phyloP scores from a whole-genome alignment of 2,113 vertebrate species.

The Micronisus gabar region DNA sequence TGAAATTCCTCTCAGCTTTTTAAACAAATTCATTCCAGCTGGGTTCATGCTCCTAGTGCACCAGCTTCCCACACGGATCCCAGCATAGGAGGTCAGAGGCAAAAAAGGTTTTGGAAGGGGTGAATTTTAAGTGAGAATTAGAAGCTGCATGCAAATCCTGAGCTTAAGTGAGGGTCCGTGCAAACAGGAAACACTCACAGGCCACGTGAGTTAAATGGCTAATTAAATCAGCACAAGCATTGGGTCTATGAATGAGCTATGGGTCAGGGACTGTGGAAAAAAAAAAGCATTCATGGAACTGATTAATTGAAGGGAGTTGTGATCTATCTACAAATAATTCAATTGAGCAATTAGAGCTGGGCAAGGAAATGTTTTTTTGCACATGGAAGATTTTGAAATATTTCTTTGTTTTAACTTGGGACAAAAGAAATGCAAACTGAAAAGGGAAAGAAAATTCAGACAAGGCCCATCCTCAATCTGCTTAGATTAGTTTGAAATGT shows the following conservation, averaged over 20 bases:
- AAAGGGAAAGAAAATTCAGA: not conserved
- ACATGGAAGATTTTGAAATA: not conserved
- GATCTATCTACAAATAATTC: conserved; percentile 21
- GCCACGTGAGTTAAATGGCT: not conserved
- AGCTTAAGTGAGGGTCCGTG: not conserved
- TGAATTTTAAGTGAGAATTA: conserved; percentile 5
- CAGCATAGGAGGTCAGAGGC: not conserved
- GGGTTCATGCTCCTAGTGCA: not conserved
- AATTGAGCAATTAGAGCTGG: not conserved
- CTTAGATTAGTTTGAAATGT: not conserved
- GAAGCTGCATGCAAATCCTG: not conserved
- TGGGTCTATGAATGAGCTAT: not conserved
- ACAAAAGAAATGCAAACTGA: not conserved
- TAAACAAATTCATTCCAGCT: conserved; percentile 30
- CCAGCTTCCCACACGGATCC: not conserved
- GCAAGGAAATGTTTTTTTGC: conserved; percentile 9
- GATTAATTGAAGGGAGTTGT: not conserved
- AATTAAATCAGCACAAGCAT: conserved; percentile 9
- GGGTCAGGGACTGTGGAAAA: not conserved
- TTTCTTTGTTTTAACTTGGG: not conserved
- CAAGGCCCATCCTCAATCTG: not conserved
- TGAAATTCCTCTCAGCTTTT: conserved; percentile 22
- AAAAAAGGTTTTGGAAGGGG: not conserved
- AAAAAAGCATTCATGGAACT: not conserved
- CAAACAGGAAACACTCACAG: not conserved